Conservation (phyloP, 2,888 invertebrate species). For the Melikaiella ostensackeni region DNA sequence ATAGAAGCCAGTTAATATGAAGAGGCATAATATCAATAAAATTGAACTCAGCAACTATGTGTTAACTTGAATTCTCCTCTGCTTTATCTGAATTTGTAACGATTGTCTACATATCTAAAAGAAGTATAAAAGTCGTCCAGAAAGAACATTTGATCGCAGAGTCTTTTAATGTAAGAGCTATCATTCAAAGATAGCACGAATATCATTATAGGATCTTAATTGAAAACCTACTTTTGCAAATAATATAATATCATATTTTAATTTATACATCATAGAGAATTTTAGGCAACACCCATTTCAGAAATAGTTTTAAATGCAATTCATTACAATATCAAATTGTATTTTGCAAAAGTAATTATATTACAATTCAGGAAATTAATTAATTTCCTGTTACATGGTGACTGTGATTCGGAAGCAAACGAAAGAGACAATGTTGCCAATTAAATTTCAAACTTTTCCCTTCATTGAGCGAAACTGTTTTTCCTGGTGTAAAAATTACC, state of each 20-base stretch:
- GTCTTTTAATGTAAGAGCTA: too few species aligned
- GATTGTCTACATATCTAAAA: not conserved
- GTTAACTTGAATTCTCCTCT: not conserved
- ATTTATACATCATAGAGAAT: too few species aligned
- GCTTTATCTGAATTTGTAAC: not conserved
- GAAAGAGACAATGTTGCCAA: not conserved
- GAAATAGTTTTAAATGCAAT: too few species aligned
- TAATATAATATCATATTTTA: too few species aligned
- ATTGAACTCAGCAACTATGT: not conserved
- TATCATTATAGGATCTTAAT: too few species aligned
- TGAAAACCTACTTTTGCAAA: too few species aligned
- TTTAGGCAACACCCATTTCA: too few species aligned
- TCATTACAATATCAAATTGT: not conserved
- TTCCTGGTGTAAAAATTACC: slow-evolving; percentile 7
- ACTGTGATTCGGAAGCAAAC: not conserved
- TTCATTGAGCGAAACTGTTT: slow-evolving; percentile 10
- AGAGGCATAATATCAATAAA: slow-evolving; percentile 14
- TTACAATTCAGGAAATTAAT: not conserved
- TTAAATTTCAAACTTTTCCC: slow-evolving; percentile 5
- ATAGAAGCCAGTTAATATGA: slow-evolving; percentile 4
- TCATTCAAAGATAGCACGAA: too few species aligned
- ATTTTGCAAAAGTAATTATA: not conserved
- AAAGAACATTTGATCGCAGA: not conserved
- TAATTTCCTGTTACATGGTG: not conserved
- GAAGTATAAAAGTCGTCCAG: not conserved